A percentile compares a stretch with the other conserved stretches of the same genome.
Conservation (phyloP, 2,113 vertebrate species). For the Montifringilla adamsi region DNA sequence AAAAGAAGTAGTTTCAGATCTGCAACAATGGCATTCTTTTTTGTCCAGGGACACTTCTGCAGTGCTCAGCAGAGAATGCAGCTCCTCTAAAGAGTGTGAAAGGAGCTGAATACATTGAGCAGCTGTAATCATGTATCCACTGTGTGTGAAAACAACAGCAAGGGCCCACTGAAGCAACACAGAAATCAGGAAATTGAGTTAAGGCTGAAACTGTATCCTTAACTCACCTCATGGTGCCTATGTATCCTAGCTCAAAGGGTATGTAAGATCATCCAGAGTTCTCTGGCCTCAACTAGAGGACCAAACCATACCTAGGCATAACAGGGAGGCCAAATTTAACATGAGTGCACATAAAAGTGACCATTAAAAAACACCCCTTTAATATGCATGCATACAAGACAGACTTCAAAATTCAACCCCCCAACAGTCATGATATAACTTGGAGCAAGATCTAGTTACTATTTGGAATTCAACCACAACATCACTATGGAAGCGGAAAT, state of each 20-base stretch:
- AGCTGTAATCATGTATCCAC: background rate
- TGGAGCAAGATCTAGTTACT: background rate
- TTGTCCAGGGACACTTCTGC: background rate
- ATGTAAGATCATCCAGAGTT: slow-evolving; percentile 64
- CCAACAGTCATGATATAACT: background rate
- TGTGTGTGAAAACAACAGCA: background rate
- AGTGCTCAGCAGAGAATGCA: background rate
- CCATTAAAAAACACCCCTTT: background rate
- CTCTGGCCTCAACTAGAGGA: slow-evolving; percentile 53
- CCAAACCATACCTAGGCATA: slow-evolving; percentile 68
- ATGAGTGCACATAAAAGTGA: slow-evolving; percentile 34
- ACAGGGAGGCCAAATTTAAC: slow-evolving; percentile 65
- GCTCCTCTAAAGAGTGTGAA: background rate
- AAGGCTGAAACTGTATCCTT: slow-evolving; percentile 61
- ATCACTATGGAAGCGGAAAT: background rate
- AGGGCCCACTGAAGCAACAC: background rate
- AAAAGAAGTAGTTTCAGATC: background rate
- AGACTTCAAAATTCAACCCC: background rate
- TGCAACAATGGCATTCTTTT: background rate
- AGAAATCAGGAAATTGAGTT: slow-evolving; percentile 57
- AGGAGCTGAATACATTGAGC: background rate
- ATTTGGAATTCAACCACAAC: background rate
- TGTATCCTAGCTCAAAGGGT: slow-evolving; percentile 69
- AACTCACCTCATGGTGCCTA: slow-evolving; percentile 68
- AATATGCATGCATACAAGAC: slow-evolving; percentile 40